A percentile compares a stretch with the other conserved stretches of the same genome.
These are phyloP conservation scores for Sphaeridia pumilis DNA, from an alignment of 2,888 invertebrate genomes.

Conservation along the genomic window DNA sequence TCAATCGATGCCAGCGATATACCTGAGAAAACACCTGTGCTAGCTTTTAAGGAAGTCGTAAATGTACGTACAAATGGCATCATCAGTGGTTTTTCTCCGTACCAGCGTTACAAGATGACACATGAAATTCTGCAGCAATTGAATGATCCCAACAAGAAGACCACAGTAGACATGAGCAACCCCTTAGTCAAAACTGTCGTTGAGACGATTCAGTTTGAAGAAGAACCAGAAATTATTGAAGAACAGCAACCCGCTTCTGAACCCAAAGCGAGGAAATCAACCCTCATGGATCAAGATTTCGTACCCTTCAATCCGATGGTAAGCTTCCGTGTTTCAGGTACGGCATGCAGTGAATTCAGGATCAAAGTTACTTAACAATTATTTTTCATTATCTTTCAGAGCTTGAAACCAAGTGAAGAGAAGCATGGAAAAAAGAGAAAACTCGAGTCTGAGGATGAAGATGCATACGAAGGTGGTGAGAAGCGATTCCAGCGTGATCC, in stretches of 20 bases:
- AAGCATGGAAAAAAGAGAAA: neutral
- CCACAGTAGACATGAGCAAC: constrained; percentile 21
- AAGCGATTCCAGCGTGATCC: neutral
- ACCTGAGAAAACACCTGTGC: constrained; percentile 1
- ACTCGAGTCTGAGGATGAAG: neutral
- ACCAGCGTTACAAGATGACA: constrained; percentile 26
- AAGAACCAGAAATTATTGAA: constrained; percentile 9
- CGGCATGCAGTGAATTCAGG: neutral
- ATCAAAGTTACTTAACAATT: neutral
- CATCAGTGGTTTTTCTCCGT: constrained; percentile 13
- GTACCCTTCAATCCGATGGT: constrained; percentile 34
- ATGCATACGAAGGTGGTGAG: neutral
- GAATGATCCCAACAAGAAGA: constrained; percentile 23
- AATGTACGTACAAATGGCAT: neutral
- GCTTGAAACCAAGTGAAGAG: neutral
- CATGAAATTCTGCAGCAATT: constrained; percentile 29
- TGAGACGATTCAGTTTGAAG: constrained; percentile 22
- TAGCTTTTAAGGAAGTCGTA: constrained; percentile 1
- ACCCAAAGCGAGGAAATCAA: neutral
- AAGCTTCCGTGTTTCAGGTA: neutral
- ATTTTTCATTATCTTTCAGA: neutral
- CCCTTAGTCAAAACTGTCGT: constrained; percentile 29
- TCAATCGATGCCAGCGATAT: constrained; percentile 11
- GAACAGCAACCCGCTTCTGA: constrained; percentile 3
- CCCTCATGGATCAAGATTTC: constrained; percentile 19